Evolutionary conservation across 2,888 invertebrate genomes (phyloP), one percentile per base, ranked within the genome.

Genomic region (Spisula subtruncata): DNA sequence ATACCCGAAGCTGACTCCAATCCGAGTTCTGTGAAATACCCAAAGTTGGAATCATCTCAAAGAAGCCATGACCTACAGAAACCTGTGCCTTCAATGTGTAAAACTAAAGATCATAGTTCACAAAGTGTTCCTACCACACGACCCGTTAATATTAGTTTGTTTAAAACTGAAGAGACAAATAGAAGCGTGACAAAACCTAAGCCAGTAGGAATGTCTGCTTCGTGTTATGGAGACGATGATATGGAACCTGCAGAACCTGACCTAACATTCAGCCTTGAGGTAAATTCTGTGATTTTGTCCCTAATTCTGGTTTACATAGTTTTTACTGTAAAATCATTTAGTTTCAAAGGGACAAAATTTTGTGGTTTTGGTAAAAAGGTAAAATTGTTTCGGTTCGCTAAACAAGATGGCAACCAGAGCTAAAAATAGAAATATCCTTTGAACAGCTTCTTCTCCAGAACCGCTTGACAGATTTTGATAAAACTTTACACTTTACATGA

Each of bases 251-350:
- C 75, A 41, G 82, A 83, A 35, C 91, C 91, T 46, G 91, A 91
- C 35, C 75, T 91, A 12, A 91, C 91, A 0, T 89, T 85, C 81
- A 91, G 87, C 66, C 87, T 91, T 14, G 91, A 91, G 89, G 91
- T 91, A 51, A 48, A 82, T 89, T 29, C 0, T 18, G 0, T 29
- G 6, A 81, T 16, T 51, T 51, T 51, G 14, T 51, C 51, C 16
- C 51, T 16, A 41, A 41, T 5, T 8, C 41, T 41, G 41, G 41
- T 41, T 41, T 41, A 41, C 41, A 41, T 41, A 2, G 8, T 5
- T 41, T 41, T 41, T 41, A 41, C n/a, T n/a, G n/a, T n/a, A n/a
- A n/a, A n/a, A n/a, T n/a, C n/a, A n/a, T n/a, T n/a, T n/a, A n/a
- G n/a, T n/a, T n/a, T n/a, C n/a, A n/a, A n/a, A n/a, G n/a, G n/a